Conservation (phyloP, 2,113 vertebrate species). For the Patagioenas fasciata region DNA sequence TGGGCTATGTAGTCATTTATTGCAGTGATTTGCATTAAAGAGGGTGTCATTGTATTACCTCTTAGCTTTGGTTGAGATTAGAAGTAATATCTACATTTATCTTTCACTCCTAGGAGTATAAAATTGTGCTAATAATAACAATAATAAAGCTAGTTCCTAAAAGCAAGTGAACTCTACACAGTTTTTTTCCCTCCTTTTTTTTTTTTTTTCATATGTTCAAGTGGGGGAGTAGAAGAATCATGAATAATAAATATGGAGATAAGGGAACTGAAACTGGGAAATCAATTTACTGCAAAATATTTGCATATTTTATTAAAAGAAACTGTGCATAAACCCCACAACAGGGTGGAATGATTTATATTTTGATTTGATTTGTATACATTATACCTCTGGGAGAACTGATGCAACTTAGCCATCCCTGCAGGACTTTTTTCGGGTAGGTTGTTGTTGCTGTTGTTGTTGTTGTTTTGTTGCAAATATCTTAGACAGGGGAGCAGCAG, state of each 20-base stretch:
- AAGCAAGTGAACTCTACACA: conserved; percentile 54
- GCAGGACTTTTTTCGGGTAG: conserved; percentile 41
- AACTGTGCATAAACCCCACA: conserved; percentile 76
- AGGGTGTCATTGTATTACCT: conserved; percentile 65
- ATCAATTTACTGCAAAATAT: conserved; percentile 86
- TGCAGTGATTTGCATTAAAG: conserved; percentile 64
- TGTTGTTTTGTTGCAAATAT: conserved; percentile 39
- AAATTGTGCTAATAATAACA: conserved; percentile 65
- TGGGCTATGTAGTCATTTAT: conserved; percentile 67
- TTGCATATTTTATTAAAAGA: conserved; percentile 89
- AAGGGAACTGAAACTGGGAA: conserved; percentile 84
- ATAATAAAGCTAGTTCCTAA: conserved; percentile 68
- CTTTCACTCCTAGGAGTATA: conserved; percentile 65
- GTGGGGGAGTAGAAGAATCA: conserved; percentile 71
- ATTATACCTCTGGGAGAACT: conserved; percentile 68
- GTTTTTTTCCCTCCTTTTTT: not conserved
- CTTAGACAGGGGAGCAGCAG: not conserved
- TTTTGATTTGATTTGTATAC: conserved; percentile 81
- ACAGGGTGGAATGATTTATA: conserved; percentile 75
- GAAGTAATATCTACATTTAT: conserved; percentile 65
- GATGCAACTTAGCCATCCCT: conserved; percentile 61
- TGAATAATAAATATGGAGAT: conserved; percentile 86
- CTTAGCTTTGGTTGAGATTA: conserved; percentile 60
- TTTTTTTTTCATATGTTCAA: conserved; percentile 35
- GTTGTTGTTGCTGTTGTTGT: conserved; percentile 20